These are phyloP conservation scores for Acanthosoma haemorrhoidale DNA, from an alignment of 2,888 invertebrate genomes.

Conservation along the genomic window DNA sequence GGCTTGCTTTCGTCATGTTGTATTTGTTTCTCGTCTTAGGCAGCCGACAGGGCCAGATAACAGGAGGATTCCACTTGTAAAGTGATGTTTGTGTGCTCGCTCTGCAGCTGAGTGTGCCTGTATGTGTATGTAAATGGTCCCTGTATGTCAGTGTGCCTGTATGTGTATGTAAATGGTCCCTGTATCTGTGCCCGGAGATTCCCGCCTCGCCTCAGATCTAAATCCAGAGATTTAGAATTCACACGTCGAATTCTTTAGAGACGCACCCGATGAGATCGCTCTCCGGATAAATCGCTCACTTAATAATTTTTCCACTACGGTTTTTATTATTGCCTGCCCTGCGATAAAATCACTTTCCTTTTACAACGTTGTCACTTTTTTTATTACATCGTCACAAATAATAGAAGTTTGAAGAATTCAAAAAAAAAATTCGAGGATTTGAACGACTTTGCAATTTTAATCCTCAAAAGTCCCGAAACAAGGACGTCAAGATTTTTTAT, in stretches of 20 bases:
- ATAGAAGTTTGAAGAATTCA: too few relatives aligned
- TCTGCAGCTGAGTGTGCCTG: neutral
- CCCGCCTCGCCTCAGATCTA: too few relatives aligned
- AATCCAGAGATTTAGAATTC: constrained; percentile 12
- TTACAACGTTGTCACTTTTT: too few relatives aligned
- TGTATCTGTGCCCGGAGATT: too few relatives aligned
- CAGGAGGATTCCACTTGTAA: constrained; percentile 5
- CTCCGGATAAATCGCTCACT: constrained; percentile 2
- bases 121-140: constrained; percentile 14
- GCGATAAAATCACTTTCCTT: too few relatives aligned
- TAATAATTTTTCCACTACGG: neutral
- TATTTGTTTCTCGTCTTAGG: constrained; percentile 5
- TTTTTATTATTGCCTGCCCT: neutral
- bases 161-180: neutral
- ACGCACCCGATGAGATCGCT: constrained; percentile 12
- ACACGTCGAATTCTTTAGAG: constrained; percentile 8
- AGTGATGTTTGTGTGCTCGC: neutral
- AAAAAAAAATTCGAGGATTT: too few relatives aligned
- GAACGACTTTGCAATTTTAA: too few relatives aligned
- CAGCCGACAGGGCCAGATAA: neutral
- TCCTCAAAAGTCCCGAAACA: too few relatives aligned
- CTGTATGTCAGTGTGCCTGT: neutral
- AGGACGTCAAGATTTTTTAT: too few relatives aligned
- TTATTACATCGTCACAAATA: too few relatives aligned
- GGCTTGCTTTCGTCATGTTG: neutral